Conservation (phyloP, 2,797 vertebrate genomes). For the Xenentodon cancila region DNA sequence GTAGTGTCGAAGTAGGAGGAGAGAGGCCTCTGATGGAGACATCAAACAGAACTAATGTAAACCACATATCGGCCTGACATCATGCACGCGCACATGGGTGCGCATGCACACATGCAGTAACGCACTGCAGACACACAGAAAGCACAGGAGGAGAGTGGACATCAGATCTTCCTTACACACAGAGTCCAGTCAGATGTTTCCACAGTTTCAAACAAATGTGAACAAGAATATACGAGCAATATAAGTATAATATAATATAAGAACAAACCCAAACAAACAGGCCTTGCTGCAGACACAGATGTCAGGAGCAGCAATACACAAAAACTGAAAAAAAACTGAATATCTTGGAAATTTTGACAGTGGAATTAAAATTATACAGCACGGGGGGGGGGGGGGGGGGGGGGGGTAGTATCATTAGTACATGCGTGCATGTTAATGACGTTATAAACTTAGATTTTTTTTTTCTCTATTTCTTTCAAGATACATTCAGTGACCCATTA, state of each 20-base stretch:
- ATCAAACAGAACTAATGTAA: conserved; percentile 80
- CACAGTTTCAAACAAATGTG: conserved; percentile 32
- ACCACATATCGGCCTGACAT: conserved; percentile 69
- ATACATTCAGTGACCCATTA: conserved; percentile 20
- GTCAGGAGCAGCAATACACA: conserved; percentile 35
- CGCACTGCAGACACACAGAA: conserved; percentile 3
- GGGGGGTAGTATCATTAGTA: too few relatives aligned
- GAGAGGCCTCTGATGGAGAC: conserved; percentile 75
- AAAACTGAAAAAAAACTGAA: conserved; percentile 39
- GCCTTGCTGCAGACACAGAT: background rate
- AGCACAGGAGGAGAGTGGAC: conserved; percentile 15
- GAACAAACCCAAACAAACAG: conserved; percentile 25
- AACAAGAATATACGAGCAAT: too few relatives aligned
- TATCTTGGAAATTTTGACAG: conserved; percentile 42
- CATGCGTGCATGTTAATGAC: conserved; percentile 25
- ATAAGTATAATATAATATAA: background rate
- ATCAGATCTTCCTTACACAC: conserved; percentile 10
- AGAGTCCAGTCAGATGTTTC: conserved; percentile 24
- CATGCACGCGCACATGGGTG: conserved; percentile 8
- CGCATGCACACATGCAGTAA: background rate
- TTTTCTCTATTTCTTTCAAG: conserved; percentile 17
- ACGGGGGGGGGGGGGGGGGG: too few relatives aligned
- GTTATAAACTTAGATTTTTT: conserved; percentile 30
- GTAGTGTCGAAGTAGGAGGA: conserved; percentile 72
- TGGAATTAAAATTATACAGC: conserved; percentile 46